Evolutionary conservation across 2,888 invertebrate species (phyloP).

Genomic region (Osmoderma eremita): DNA sequence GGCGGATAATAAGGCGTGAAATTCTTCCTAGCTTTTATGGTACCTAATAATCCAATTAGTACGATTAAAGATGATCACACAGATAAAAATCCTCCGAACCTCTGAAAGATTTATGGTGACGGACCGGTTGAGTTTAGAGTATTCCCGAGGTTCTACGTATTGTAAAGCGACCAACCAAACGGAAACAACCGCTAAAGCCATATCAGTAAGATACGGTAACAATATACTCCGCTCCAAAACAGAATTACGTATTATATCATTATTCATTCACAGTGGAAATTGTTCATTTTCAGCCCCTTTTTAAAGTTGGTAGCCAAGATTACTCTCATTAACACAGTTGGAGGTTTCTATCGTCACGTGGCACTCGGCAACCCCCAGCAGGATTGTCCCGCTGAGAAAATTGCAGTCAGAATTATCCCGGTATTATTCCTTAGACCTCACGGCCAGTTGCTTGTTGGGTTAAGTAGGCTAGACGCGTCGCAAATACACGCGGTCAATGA

Average conservation of each 20-base stretch:
- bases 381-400: slow-evolving; percentile 29
- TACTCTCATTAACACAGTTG: slow-evolving; percentile 25
- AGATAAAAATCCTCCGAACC: slow-evolving; percentile 10
- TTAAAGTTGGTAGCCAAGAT: neutral
- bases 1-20: slow-evolving; percentile 37
- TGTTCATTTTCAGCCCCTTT: too few species aligned
- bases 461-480: too few species aligned
- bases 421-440: slow-evolving; percentile 22
- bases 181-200: too few species aligned
- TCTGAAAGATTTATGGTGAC: slow-evolving; percentile 30
- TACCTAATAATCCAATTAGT: slow-evolving; percentile 36
- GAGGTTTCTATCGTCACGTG: slow-evolving; percentile 9
- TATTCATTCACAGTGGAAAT: too few species aligned
- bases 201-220: too few species aligned
- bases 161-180: too few species aligned
- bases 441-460: neutral
- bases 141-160: too few species aligned
- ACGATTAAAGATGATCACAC: slow-evolving; percentile 24
- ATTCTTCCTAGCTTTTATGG: slow-evolving; percentile 29
- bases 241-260: too few species aligned
- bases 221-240: too few species aligned
- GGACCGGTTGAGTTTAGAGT: too few species aligned
- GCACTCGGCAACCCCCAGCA: slow-evolving; percentile 4
- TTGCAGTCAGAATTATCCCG: slow-evolving; percentile 24
- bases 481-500: too few species aligned